Evolutionary conservation across 2,888 invertebrate species (phyloP).

Genomic region (Buathra laborator): DNA sequence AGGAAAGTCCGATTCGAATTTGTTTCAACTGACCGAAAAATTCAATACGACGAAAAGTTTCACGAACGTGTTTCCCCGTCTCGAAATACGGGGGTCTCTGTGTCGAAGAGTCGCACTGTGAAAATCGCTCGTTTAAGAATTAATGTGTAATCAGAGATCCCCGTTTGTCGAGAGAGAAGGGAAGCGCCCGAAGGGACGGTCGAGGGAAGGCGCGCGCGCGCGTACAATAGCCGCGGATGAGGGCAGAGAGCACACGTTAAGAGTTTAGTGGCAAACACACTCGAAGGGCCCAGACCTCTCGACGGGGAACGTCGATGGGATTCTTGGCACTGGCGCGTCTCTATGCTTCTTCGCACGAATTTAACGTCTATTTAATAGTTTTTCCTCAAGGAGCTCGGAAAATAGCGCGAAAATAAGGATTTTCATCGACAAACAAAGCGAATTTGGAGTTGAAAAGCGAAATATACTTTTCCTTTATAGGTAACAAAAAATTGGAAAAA

Average conservation of each 20-base stretch:
- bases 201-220: constrained; percentile 37
- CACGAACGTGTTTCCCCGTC: neutral
- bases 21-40: constrained; percentile 31
- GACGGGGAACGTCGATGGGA: constrained; percentile 32
- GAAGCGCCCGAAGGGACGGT: constrained; percentile 66
- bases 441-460: no score
- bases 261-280: constrained; percentile 63
- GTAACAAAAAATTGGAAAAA: no score
- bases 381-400: constrained; percentile 21
- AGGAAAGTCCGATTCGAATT: neutral
- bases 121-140: constrained; percentile 83
- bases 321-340: constrained; percentile 1
- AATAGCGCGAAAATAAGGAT: no score
- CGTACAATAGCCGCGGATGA: constrained; percentile 70
- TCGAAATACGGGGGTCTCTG: neutral
- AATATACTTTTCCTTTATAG: no score
- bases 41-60: neutral
- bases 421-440: no score
- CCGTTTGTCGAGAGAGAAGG: constrained; percentile 74
- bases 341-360: neutral
- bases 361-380: constrained; percentile 39
- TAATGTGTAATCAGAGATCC: constrained; percentile 83
- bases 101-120: constrained; percentile 37
- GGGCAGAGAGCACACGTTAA: constrained; percentile 50
- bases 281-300: constrained; percentile 58